Conservation (phyloP, 2,797 vertebrate species). For the Tapirus indicus region DNA sequence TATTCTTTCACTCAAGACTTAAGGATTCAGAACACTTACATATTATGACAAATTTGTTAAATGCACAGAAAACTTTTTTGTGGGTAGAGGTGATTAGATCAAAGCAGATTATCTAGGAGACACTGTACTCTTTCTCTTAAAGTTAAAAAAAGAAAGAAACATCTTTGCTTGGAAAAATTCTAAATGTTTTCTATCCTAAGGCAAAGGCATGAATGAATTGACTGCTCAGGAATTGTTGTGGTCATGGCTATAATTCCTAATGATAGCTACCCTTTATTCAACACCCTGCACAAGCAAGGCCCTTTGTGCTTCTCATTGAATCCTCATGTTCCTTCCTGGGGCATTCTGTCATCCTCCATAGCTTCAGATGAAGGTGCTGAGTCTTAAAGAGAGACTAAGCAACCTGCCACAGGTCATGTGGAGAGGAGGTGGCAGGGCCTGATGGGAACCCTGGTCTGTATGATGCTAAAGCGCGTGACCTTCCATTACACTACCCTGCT, state of each 20-base stretch:
- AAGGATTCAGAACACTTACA: neutral
- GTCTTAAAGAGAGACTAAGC: neutral
- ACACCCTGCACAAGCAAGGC: neutral
- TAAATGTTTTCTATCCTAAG: constrained; percentile 8
- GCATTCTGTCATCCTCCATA: neutral
- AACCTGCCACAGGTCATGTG: neutral
- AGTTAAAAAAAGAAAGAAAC: neutral
- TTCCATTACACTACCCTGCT: neutral
- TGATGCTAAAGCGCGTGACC: neutral
- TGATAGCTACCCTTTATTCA: neutral
- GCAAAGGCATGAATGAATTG: neutral
- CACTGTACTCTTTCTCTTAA: neutral
- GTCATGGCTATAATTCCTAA: neutral
- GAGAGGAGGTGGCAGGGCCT: neutral
- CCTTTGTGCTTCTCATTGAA: neutral
- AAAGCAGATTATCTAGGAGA: constrained; percentile 15
- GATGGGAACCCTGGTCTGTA: neutral
- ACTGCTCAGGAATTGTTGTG: neutral
- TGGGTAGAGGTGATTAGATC: neutral
- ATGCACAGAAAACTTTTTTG: neutral
- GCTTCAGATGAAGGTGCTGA: neutral
- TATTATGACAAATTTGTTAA: constrained; percentile 1
- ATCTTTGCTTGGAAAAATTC: neutral
- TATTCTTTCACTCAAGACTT: neutral
- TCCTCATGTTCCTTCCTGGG: neutral